phyloP scores from a whole-genome alignment of 2,113 vertebrate genomes.

The Paradoxurus hermaphroditus region DNA sequence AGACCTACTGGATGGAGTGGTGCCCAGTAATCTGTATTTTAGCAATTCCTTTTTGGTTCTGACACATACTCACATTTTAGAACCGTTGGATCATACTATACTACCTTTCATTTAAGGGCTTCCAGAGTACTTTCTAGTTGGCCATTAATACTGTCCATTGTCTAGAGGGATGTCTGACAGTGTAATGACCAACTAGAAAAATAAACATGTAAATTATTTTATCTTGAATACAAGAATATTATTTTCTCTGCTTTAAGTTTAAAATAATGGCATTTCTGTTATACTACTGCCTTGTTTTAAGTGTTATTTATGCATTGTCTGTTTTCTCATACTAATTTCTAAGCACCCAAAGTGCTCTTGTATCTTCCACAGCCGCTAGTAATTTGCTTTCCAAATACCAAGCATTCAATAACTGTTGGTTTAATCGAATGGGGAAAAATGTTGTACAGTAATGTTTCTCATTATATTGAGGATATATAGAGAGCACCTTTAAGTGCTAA shows the following conservation, averaged over 20 bases:
- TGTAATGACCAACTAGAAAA: constrained; percentile 13
- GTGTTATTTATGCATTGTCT: constrained; percentile 44
- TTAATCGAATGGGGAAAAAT: constrained; percentile 54
- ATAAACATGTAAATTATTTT: constrained; percentile 46
- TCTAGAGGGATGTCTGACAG: not conserved
- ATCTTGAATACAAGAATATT: constrained; percentile 15
- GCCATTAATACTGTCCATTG: not conserved
- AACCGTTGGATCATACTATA: not conserved
- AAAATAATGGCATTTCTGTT: constrained; percentile 35
- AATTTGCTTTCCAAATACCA: constrained; percentile 62
- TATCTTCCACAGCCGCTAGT: constrained; percentile 28
- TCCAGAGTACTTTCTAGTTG: constrained; percentile 1
- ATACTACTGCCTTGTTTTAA: constrained; percentile 12
- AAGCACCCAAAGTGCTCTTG: constrained; percentile 23
- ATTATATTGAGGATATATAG: constrained; percentile 53
- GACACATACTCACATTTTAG: not conserved
- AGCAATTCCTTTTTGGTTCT: constrained; percentile 9
- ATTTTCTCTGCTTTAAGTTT: constrained; percentile 40
- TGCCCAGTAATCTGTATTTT: constrained; percentile 4
- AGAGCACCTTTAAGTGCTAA: constrained; percentile 28
- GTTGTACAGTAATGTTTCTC: constrained; percentile 44
- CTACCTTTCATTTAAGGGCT: constrained; percentile 13
- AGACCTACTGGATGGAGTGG: not conserved
- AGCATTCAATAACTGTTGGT: constrained; percentile 34
- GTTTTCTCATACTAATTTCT: constrained; percentile 33